Evolutionary conservation across 92 coral and sea anemone genomes (phyloP).

Genomic region (Actinostola sp.): DNA sequence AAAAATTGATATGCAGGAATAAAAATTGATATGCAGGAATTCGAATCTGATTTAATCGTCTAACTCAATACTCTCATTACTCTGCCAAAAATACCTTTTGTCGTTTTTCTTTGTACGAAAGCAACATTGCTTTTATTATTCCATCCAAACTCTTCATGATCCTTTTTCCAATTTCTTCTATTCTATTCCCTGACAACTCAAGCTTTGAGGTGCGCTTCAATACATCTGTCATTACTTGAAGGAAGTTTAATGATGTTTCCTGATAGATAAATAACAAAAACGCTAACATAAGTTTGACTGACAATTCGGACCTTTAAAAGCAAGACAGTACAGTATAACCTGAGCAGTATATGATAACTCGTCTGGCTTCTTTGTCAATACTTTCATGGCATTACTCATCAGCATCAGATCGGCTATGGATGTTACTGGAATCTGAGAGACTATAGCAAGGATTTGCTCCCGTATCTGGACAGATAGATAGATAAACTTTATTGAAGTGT

Average conservation of each 20-base stretch:
- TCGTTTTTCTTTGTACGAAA: background rate
- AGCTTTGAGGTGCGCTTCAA: background rate
- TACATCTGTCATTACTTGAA: background rate
- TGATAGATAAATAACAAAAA: background rate
- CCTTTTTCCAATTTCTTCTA: conserved; percentile 21
- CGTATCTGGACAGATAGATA: conserved; percentile 8
- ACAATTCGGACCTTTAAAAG: background rate
- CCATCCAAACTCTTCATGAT: conserved; percentile 10
- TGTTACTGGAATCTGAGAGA: conserved; percentile 22
- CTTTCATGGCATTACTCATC: conserved; percentile 40
- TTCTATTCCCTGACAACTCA: background rate
- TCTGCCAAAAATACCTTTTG: background rate
- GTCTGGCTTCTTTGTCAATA: conserved; percentile 42
- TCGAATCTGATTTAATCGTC: too few relatives aligned
- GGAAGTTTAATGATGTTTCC: conserved; percentile 10
- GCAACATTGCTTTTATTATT: background rate
- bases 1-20: too few relatives aligned
- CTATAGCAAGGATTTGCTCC: conserved; percentile 13
- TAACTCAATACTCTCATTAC: too few relatives aligned
- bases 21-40: too few relatives aligned
- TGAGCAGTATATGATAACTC: conserved; percentile 56
- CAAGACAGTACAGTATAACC: conserved; percentile 20
- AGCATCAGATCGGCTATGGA: conserved; percentile 39
- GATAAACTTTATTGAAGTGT: background rate
- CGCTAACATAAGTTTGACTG: background rate